These are phyloP conservation scores for Raillietiella orientalis DNA, from an alignment of 2,888 invertebrate species.

Conservation along the genomic window DNA sequence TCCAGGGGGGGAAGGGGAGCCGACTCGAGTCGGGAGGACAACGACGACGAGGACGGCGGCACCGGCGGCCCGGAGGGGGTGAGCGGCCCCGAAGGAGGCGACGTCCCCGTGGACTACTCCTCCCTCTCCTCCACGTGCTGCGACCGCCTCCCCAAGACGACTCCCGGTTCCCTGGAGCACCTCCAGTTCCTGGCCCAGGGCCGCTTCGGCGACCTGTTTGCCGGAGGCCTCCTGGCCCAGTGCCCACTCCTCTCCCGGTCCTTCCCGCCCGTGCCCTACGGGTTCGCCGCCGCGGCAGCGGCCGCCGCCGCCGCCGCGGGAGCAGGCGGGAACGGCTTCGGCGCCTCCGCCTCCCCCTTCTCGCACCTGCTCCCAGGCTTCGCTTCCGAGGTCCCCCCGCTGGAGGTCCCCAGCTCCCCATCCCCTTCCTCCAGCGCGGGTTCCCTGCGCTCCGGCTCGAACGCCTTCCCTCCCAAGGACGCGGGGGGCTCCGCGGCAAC, in stretches of 20 bases:
- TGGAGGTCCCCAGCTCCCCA: constrained; percentile 6
- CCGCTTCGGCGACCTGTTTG: constrained; percentile 22
- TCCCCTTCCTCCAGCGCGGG: constrained; percentile 7
- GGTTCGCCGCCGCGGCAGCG: constrained; percentile 11
- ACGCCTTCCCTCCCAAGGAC: not conserved
- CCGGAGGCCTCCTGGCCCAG: constrained; percentile 3
- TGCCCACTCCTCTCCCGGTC: constrained; percentile 4
- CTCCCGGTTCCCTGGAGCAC: constrained; percentile 16
- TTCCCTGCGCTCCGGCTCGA: constrained; percentile 8
- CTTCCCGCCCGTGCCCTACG: constrained; percentile 5
- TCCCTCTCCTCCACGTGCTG: constrained; percentile 3
- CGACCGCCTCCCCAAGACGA: constrained; percentile 4
- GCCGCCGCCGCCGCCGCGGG: constrained; percentile 15
- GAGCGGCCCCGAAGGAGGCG: constrained; percentile 6
- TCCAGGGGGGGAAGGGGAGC: constrained; percentile 10
- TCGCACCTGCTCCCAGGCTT: constrained; percentile 8
- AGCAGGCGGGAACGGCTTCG: constrained; percentile 12
- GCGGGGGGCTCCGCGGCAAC: too few relatives aligned
- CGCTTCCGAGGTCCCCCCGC: constrained; percentile 5
- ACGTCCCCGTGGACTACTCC: constrained; percentile 8
- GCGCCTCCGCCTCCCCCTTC: constrained; percentile 6
- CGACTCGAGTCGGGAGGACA: constrained; percentile 1
- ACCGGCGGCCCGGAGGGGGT: constrained; percentile 11
- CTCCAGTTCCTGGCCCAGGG: constrained; percentile 47
- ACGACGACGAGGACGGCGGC: constrained; percentile 11